Evolutionary conservation across 2,113 vertebrate genomes (phyloP).

Genomic region (Heterochromis multidens): DNA sequence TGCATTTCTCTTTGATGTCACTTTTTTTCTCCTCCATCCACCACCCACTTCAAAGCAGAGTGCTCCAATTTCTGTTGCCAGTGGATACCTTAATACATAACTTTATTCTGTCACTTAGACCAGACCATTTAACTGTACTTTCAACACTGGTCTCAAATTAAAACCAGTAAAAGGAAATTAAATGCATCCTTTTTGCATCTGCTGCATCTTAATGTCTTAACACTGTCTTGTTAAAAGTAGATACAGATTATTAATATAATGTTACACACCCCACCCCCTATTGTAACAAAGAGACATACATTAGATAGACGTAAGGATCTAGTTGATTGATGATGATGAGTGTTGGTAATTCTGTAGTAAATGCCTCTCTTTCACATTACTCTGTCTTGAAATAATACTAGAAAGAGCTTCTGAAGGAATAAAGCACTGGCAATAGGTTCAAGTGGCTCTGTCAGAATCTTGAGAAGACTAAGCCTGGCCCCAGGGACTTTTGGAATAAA

Average conservation of each 20-base stretch:
- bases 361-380: background rate
- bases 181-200: background rate
- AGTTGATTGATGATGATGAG: background rate
- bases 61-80: conserved; percentile 16
- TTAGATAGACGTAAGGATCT: background rate
- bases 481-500: conserved; percentile 48
- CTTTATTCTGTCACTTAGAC: conserved; percentile 10
- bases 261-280: background rate
- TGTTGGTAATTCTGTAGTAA: background rate
- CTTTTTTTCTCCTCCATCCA: conserved; percentile 8
- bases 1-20: conserved; percentile 28
- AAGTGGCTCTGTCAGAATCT: conserved; percentile 30
- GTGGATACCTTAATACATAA: conserved; percentile 30
- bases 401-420: background rate
- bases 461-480: conserved; percentile 49
- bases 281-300: background rate
- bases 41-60: conserved; percentile 41
- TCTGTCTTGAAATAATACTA: background rate
- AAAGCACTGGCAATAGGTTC: background rate
- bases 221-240: background rate
- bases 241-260: background rate
- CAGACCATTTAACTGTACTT: conserved; percentile 18
- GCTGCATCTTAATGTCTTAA: background rate
- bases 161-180: background rate
- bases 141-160: background rate